Conservation (phyloP, 2,888 invertebrate genomes). For the Melieria crassipennis region DNA sequence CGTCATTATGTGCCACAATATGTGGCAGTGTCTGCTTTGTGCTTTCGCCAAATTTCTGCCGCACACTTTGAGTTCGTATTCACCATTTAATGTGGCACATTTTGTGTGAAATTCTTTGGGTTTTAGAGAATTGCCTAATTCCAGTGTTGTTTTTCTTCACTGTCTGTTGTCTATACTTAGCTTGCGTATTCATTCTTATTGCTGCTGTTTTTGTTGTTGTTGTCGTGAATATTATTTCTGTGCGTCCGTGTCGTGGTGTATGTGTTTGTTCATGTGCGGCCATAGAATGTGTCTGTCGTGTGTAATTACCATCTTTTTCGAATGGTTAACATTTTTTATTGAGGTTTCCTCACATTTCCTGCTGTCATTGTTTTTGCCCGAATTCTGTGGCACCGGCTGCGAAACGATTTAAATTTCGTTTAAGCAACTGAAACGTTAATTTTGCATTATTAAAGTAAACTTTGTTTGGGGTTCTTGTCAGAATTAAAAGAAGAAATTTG, state of each 20-base stretch:
- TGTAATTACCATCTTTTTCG: constrained; percentile 24
- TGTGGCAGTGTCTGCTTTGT: background rate
- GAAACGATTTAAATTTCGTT: too few species aligned
- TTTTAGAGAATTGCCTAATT: constrained; percentile 17
- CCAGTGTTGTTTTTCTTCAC: background rate
- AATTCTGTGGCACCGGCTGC: too few species aligned
- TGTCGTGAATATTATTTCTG: background rate
- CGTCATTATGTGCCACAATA: background rate
- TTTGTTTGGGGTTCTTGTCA: too few species aligned
- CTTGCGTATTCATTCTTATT: background rate
- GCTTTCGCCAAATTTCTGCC: too few species aligned
- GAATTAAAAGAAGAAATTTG: too few species aligned
- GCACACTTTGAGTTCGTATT: too few species aligned
- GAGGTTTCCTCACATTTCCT: too few species aligned
- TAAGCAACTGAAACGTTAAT: too few species aligned
- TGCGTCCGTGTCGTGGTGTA: background rate
- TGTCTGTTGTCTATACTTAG: background rate
- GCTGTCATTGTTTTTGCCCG: too few species aligned
- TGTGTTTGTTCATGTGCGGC: constrained; percentile 24
- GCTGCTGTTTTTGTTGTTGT: background rate
- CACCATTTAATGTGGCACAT: too few species aligned
- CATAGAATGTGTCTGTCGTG: constrained; percentile 22
- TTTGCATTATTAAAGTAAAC: too few species aligned
- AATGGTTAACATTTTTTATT: too few species aligned
- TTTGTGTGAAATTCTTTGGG: background rate